A percentile compares a stretch with the other conserved stretches of the same genome.
phyloP scores from a whole-genome alignment of 2,888 invertebrate species.

The Sarcophaga caerulescens region DNA sequence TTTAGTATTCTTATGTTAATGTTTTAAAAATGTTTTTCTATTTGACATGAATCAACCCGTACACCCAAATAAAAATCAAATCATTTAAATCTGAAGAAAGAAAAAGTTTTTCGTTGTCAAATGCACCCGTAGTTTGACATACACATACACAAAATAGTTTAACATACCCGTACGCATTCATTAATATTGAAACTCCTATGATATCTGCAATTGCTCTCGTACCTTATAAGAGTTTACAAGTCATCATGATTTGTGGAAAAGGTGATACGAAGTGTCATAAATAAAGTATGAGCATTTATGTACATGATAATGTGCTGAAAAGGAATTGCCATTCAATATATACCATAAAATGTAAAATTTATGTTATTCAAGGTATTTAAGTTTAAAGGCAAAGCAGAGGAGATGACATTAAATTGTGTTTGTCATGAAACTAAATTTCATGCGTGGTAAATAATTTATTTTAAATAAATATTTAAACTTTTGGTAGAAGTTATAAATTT shows the following conservation, averaged over 20 bases:
- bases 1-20: background rate
- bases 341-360: background rate
- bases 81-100: too few relatives aligned
- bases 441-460: too few relatives aligned
- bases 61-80: too few relatives aligned
- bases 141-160: background rate
- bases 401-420: too few relatives aligned
- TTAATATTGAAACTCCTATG: background rate
- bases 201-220: background rate
- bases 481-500: too few relatives aligned
- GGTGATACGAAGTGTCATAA: background rate
- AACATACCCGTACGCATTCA: background rate
- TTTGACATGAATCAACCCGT: too few relatives aligned
- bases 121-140: too few relatives aligned
- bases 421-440: too few relatives aligned
- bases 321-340: background rate
- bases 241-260: background rate
- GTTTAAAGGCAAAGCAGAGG: too few relatives aligned
- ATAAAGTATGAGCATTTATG: background rate
- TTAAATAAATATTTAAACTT: too few relatives aligned
- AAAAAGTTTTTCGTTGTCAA: too few relatives aligned
- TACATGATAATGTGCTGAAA: background rate
- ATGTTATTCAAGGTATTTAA: too few relatives aligned
- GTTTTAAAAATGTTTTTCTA: background rate
- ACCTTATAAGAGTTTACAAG: background rate